Base-by-base conservation (phyloP, 2,888 invertebrate species). In the Sphaeridia pumilis region DNA sequence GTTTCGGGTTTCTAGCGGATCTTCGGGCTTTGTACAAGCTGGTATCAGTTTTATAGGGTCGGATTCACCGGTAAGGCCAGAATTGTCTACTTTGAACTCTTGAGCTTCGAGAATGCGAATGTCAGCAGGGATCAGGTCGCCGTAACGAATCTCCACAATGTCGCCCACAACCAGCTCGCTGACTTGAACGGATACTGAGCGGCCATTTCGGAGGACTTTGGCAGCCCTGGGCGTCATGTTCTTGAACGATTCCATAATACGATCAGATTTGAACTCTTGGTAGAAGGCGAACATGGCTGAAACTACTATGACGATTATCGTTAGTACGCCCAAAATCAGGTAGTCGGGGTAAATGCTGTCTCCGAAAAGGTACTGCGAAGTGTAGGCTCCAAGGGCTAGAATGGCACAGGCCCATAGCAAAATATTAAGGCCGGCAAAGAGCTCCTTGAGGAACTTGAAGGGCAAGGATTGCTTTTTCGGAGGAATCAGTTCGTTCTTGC, bases 231-330 rank as follows among this genome's bases (percentile, higher is more conserved):
- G 93, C 12, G 73, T 71, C 68, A 76, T 69, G 61, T 74, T 71
- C 65, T 74, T 74, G 66, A 76, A 75, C 36, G 73, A 73, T 60
- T 76, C 75, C 75, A 76, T 76, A 63, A 76, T 74, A 55, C 68
- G 68, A 38, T 62, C 55, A 65, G 84, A 86, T 67, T 83, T 85
- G 55, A 77, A 77, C 68, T 82, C 81, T 71, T 82, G 82, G 65
- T 76, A 80, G 67, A 82, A 85, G 50, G 82, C 81, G 69, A 84
- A 85, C 54, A 78, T 70, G 10, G 84, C 84, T 27, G 84, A 76
- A 44, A 83, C 74, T 52, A 83, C 74, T 34, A 85, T 83, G 5
- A 83, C 77, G 57, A 75, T 75, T 41, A 79, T 74, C 63, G 83
- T 70, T 10, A 61, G 59, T 21, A 63, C 43, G 2, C 59, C 63